Evolutionary conservation across 2,113 vertebrate species (phyloP).

Genomic region (Condylura cristata): DNA sequence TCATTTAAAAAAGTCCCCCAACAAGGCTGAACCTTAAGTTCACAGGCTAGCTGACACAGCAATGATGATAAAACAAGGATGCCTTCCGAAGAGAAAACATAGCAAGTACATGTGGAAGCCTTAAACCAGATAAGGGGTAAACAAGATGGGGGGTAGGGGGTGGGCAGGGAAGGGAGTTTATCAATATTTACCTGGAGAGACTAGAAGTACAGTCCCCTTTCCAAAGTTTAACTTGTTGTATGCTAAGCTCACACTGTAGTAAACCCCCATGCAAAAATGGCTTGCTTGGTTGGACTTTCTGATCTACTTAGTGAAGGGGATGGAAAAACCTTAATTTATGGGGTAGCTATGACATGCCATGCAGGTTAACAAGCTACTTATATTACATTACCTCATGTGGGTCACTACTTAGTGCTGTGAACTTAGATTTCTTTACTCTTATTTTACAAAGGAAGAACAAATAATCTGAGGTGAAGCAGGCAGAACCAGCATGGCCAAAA

Average conservation of each 20-base stretch:
- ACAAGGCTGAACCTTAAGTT: background rate
- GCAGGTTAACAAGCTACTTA: background rate
- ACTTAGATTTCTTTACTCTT: background rate
- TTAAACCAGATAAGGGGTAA: background rate
- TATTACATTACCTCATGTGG: background rate
- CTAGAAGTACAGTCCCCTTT: conserved; percentile 75
- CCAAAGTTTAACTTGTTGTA: conserved; percentile 64
- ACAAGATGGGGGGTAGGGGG: background rate
- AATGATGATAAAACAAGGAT: background rate
- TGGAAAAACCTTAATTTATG: conserved; percentile 6
- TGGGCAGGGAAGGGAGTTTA: too few species aligned
- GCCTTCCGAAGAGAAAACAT: background rate
- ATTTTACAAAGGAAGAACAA: conserved; percentile 22
- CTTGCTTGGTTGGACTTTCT: background rate
- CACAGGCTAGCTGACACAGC: background rate
- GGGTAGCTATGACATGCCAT: background rate
- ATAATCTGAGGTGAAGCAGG: background rate
- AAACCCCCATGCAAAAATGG: conserved; percentile 67
- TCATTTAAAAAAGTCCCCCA: background rate
- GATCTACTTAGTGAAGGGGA: background rate
- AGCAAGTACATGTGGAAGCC: background rate
- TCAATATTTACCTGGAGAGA: conserved; percentile 73
- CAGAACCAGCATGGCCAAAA: background rate
- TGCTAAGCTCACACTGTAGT: conserved; percentile 48
- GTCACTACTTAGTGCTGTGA: background rate